Percentiles rank a stretch among this genome's conserved stretches.
Evolutionary conservation across 2,888 invertebrate species (phyloP).

Genomic region (Podabrus alpinus): DNA sequence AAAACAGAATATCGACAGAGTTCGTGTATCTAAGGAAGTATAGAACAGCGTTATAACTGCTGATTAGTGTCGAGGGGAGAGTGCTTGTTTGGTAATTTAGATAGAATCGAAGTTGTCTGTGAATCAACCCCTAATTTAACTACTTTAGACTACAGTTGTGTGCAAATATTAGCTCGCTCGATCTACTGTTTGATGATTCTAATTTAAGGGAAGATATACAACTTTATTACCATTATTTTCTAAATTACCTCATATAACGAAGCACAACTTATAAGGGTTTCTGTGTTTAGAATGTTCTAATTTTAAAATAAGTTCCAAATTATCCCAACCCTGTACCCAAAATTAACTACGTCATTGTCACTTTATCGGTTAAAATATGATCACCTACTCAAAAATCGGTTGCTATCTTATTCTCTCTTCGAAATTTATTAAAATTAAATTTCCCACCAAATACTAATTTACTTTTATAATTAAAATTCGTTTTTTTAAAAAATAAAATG

Average conservation of each 20-base stretch:
- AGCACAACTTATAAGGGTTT: background rate
- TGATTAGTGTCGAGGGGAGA: conserved; percentile 45
- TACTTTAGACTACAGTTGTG: conserved; percentile 34
- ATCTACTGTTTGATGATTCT: conserved; percentile 23
- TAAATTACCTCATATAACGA: background rate
- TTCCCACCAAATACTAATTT: background rate
- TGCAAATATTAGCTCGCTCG: conserved; percentile 27
- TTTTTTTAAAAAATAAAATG: no score
- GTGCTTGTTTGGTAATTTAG: conserved; percentile 48
- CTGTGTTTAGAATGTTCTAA: no score
- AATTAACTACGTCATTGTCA: background rate
- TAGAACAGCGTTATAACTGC: conserved; percentile 33
- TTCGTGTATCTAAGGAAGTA: conserved; percentile 29
- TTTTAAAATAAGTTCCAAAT: no score
- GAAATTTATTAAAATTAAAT: no score
- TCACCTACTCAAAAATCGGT: background rate
- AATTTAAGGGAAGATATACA: background rate
- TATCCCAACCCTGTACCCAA: no score
- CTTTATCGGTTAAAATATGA: background rate
- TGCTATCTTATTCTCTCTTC: background rate
- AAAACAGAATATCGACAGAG: conserved; percentile 23
- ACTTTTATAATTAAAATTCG: no score
- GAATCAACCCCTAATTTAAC: conserved; percentile 46
- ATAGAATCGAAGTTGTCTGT: conserved; percentile 50
- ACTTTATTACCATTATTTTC: background rate